Evolutionary conservation across 2,888 invertebrate species (phyloP), one percentile per base, ranked within the genome.

Genomic region (Hecatera dysodea): DNA sequence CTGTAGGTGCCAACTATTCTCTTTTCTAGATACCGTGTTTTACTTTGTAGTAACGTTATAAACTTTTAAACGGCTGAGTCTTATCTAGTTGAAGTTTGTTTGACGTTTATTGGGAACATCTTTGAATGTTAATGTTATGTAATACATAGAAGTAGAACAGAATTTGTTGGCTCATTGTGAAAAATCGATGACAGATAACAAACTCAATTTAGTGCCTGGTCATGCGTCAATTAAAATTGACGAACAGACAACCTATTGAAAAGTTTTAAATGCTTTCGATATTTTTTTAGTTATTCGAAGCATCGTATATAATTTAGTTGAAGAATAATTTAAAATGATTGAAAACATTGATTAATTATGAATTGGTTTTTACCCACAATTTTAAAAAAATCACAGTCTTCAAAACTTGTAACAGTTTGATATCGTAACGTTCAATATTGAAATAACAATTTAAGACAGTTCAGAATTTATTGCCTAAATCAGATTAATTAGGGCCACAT

Each of bases 1-100:
- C 87, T 90, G 85, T 87, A 91, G 90, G 92, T 92, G 91, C 88
- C 88, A 88, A 90, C 88, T 88, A 87, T 88, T 85, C 85, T 82
- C 85, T 79, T 85, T 83, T 80, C 80, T 81, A 84, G 80, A 79
- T 81, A 78, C 77, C 83, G 48, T 79, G 86, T 88, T 88, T 86
- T 88, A 91, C 87, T 86, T 89, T 87, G 87, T 86, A 82, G 81
- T 75, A 75, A 76, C 75, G 74, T 66, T 81, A 75, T 85, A 83
- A 86, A 88, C 85, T 86, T 88, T 87, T 77, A 83, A 85, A 84
- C 80, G 81, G 56, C 62, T 61, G 56, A 72, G 59, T 76, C 74
- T 57, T 68, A 72, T 78, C 75, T 78, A 53, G 17, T 33, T 11
- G 33, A 78, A 78, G 74, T 82, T 80, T 60, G 55, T 81, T 71